These are phyloP conservation scores for Sciurus niger DNA, from an alignment of 2,113 vertebrate genomes.

Conservation along the genomic window DNA sequence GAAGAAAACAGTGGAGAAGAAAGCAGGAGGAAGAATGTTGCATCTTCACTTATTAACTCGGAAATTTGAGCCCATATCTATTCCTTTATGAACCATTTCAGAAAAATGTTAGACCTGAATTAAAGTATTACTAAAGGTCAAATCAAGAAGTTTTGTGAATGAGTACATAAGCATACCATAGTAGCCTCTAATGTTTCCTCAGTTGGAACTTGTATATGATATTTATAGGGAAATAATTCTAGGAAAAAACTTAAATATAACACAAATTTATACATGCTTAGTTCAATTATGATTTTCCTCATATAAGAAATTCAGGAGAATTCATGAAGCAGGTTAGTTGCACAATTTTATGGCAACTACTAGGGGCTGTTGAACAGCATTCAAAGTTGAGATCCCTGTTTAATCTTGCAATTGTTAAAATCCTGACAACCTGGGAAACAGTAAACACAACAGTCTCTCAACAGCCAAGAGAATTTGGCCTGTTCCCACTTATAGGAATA, in stretches of 20 bases:
- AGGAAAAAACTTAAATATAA: background rate
- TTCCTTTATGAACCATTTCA: background rate
- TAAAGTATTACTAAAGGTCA: background rate
- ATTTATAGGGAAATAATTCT: background rate
- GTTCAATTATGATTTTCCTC: background rate
- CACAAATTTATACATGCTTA: background rate
- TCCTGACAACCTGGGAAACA: conserved; percentile 78
- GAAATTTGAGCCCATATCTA: background rate
- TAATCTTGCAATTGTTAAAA: conserved; percentile 78
- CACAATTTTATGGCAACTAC: conserved; percentile 75
- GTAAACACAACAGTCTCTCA: conserved; percentile 68
- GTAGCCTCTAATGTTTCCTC: background rate
- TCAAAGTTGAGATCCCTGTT: conserved; percentile 74
- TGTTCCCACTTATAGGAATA: conserved; percentile 48
- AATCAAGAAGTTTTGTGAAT: background rate
- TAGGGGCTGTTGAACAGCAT: conserved; percentile 78
- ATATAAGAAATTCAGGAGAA: conserved; percentile 23
- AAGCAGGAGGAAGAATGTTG: background rate
- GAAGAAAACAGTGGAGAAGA: too few relatives aligned
- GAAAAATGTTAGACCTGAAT: background rate
- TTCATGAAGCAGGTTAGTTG: conserved; percentile 61
- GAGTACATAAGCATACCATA: background rate
- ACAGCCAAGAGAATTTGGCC: conserved; percentile 59
- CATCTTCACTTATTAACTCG: background rate
- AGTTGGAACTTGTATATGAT: background rate